These are phyloP conservation scores for Melanostoma scalare DNA, from an alignment of 2,888 invertebrate genomes.

Conservation along the genomic window DNA sequence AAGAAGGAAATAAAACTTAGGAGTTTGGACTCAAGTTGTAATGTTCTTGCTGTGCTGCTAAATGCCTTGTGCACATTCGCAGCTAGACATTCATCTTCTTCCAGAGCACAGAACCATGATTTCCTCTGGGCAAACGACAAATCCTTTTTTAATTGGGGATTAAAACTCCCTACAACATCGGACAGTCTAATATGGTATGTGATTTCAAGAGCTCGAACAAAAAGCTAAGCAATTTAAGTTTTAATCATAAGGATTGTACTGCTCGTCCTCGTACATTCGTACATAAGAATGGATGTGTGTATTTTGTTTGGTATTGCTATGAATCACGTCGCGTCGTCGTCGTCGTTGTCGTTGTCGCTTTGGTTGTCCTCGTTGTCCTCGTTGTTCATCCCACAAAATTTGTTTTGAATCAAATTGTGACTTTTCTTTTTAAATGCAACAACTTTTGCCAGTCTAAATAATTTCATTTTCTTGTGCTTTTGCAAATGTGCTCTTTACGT, in stretches of 20 bases:
- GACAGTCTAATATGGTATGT: conserved; percentile 67
- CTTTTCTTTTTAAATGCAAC: conserved; percentile 49
- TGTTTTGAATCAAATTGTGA: conserved; percentile 47
- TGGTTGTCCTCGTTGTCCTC: background rate
- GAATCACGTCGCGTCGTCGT: background rate
- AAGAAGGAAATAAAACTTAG: too few species aligned
- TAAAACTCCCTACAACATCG: conserved; percentile 65
- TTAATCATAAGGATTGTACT: conserved; percentile 47
- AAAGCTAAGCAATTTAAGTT: conserved; percentile 70
- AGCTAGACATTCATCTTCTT: conserved; percentile 47
- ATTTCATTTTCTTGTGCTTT: conserved; percentile 50
- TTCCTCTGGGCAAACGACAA: conserved; percentile 70
- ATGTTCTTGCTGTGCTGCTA: conserved; percentile 21
- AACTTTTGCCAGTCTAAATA: conserved; percentile 44
- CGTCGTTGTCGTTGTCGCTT: background rate
- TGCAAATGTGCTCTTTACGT: conserved; percentile 27
- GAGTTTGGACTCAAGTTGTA: conserved; percentile 27
- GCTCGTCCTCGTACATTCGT: background rate
- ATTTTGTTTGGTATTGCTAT: background rate
- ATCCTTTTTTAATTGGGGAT: conserved; percentile 72
- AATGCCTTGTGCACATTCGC: conserved; percentile 26
- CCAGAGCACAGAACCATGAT: conserved; percentile 39
- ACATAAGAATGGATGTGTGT: conserved; percentile 2
- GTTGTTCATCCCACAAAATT: conserved; percentile 23
- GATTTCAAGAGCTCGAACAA: conserved; percentile 60